Evolutionary conservation across 2,888 invertebrate genomes (phyloP), one percentile per base, ranked within the genome.

Genomic region (Podabrus alpinus): DNA sequence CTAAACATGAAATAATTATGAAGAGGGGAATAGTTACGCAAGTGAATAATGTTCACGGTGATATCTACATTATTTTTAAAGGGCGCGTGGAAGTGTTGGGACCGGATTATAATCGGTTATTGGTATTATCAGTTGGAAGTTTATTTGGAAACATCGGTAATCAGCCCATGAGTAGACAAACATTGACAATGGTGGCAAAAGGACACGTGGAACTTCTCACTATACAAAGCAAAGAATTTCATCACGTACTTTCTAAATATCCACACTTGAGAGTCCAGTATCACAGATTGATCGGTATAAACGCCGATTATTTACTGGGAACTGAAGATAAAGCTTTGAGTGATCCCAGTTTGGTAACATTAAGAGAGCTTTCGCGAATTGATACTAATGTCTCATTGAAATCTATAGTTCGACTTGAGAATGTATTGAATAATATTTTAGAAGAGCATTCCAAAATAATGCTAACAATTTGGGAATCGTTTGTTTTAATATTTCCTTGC

Each of bases 101-200:
- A n/a, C 79, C 82, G 0, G 82, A 82, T 71, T 73, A 76, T 16
- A 82, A 79, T 67, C 76, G 77, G 15, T 68, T 75, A 15, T 10
- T 76, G 13, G 66, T 79, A 2, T 70, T 82, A 59, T 64, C 74
- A 9, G 62, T 72, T 9, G 82, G 82, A n/a, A 82, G 81, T 73
- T 15, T 82, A 13, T 81, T 82, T 73, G 82, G 82, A 5, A 80
- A 79, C 60, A 68, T 82, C 1, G 82, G 80, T 64, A 76, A 81
- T 16, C 72, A 71, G 60, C n/a, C n/a, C 5, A 9, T 62, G 75
- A 76, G 68, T 2, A 66, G 82, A 15, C 80, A 80, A 74, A 80
- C 81, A 0, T 68, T 82, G 25, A 79, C 80, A 15, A 79, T 81
- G 79, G 81, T 82, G 3, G 82, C 82, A 1, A 79, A 79, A 67